Evolutionary conservation across 1,140 invertebrate genomes (phyloP), one percentile per base, ranked within the genome.

Genomic region (Dendrolimus kikuchii): DNA sequence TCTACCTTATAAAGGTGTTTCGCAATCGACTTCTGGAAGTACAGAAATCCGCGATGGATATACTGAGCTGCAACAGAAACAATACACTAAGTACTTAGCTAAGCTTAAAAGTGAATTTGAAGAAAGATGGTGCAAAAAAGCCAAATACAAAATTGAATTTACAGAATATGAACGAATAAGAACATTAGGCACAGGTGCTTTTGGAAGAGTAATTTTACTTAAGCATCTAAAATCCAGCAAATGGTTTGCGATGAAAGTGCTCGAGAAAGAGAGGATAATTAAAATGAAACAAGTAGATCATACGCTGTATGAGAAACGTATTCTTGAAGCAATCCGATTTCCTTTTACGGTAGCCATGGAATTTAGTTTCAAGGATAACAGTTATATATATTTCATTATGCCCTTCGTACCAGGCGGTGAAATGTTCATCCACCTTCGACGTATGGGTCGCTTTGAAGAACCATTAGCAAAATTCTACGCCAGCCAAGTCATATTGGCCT

Each of bases 191-290:
- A 95, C 94, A 1, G 96, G 97, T 5, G 95, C 95, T 2, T 98
- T 98, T 87, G 96, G 96, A 0, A 90, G 94, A 57, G 97, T 98
- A 0, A 90, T 97, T 83, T 88, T 98, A 41, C 92, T 95, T 6
- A 93, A 92, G 77, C 89, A 94, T 69, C 85, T 81, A 59, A 59
- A 75, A 39, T 81, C 91, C 83, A 77, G 81, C 56, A 78, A 89
- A 66, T 94, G 90, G 62, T 96, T 92, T 77, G 96, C 96, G 0
- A 96, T 98, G 92, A 99, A 98, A 89, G 92, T 97, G 45, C 85
- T 99, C 65, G 93, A 95, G 61, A 99, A 98, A 86, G 90, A 91
- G 58, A 94, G 95, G 81, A 90, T 98, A 39, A 91, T 98, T 7
- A 94, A 94, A 64, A 89, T 92, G 69, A 96, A 96, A 71, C 96